Base-by-base conservation (phyloP, 2,888 invertebrate species). In the Sphaerophoria rueppellii region DNA sequence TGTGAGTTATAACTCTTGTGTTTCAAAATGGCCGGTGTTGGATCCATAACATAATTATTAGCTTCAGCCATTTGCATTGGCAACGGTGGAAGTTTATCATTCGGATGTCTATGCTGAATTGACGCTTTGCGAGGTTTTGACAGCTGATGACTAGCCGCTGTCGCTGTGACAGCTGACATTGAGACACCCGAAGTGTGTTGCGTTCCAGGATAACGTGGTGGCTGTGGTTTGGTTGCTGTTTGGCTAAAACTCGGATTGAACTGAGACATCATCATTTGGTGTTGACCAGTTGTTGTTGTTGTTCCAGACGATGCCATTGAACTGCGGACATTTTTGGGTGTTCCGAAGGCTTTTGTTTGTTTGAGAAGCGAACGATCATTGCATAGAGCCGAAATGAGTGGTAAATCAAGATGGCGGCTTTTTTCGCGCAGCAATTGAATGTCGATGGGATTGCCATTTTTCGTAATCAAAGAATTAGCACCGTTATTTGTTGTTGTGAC, bases 311-410 rank as follows among this genome's bases (percentile, higher is more conserved):
- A 65, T 32, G 70, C 50, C 9, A 11, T 24, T 14, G 86, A 54
- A 40, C 55, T 87, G 73, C 88, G 82, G 40, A 94, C 93, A 89
- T 94, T 94, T 91, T 95, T 96, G 71, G 96, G 95, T 93, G 95
- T 94, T 87, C 95, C 96, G 90, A 96, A 96, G 32, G 96, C 96
- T 91, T 96, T 96, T 67, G 97, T 97, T 92, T 97, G 97, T 92
- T 96, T 97, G 79, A 97, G 93, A 89, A 98, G 93, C 80, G 97
- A 96, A 78, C 96, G 95, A 92, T 98, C 98, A 91, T 98, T 98
- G 93, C 98, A 98, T 88, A 98, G 93, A 12, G 98, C 98, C 80
- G 97, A 96, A 90, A 98, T 98, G 82, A 98, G 93, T 24, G 98
- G 98, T 91, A 98, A 93, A 92, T 98, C 97, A 89, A 98, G 93